Evolutionary conservation across 2,888 invertebrate species (phyloP).

Genomic region (Phortica okadai): DNA sequence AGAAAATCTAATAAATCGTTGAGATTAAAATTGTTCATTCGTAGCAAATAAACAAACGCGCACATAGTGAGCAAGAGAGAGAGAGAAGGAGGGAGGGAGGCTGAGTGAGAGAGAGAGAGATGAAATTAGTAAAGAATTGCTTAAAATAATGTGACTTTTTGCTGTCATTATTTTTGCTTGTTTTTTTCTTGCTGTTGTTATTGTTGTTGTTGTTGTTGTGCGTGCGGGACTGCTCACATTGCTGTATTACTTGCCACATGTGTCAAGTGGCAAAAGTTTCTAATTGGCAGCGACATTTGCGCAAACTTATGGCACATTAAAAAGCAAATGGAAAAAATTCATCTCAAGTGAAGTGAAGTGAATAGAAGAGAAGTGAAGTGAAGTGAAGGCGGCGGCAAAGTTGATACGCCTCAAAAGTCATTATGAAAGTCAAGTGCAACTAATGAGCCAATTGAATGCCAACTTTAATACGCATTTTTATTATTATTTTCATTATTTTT

Average conservation of each 20-base stretch:
- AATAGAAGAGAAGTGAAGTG: not conserved
- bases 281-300: too few relatives aligned
- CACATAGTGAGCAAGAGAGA: not conserved
- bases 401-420: not conserved
- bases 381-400: not conserved
- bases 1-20: conserved; percentile 36
- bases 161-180: not conserved
- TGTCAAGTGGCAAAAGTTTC: too few relatives aligned
- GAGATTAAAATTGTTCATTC: conserved; percentile 25
- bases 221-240: not conserved
- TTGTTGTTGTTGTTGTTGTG: not conserved
- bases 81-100: not conserved
- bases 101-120: not conserved
- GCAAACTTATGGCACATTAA: too few relatives aligned
- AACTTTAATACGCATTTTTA: not conserved
- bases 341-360: not conserved
- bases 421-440: not conserved
- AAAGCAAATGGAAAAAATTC: too few relatives aligned
- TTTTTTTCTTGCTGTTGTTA: not conserved
- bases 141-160: conserved; percentile 8
- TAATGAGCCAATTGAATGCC: not conserved
- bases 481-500: not conserved
- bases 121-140: not conserved
- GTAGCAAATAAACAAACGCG: conserved; percentile 11
- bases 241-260: too few relatives aligned